These are phyloP conservation scores for Orthochromis malagaraziensis DNA, from an alignment of 2,113 vertebrate genomes.

Conservation along the genomic window DNA sequence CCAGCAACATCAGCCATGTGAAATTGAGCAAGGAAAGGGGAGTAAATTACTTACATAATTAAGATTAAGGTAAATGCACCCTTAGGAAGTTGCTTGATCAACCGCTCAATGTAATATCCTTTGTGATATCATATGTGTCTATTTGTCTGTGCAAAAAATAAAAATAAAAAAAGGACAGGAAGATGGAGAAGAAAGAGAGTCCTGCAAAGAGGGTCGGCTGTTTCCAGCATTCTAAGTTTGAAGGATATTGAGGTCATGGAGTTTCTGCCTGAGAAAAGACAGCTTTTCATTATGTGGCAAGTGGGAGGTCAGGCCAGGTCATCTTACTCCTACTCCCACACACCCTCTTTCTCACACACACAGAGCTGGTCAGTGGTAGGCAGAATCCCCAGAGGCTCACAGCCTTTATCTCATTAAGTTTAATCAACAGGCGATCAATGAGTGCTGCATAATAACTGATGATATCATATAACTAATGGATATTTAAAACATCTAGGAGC, in stretches of 20 bases:
- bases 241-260: constrained; percentile 40
- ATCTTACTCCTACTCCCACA: neutral
- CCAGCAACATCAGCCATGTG: neutral
- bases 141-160: neutral
- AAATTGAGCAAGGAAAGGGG: constrained; percentile 21
- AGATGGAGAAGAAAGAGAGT: neutral
- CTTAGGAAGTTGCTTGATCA: constrained; percentile 32
- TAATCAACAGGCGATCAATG: constrained; percentile 19
- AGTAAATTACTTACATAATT: constrained; percentile 22
- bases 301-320: neutral
- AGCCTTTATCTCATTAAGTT: constrained; percentile 11
- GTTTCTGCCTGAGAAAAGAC: neutral
- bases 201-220: neutral
- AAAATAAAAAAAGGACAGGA: neutral
- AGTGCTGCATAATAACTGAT: neutral
- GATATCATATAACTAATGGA: neutral
- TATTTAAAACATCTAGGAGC: neutral
- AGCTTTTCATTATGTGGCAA: constrained; percentile 37
- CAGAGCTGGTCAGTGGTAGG: neutral
- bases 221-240: constrained; percentile 35
- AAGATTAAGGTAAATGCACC: constrained; percentile 20
- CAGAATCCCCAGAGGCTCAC: neutral
- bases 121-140: neutral
- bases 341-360: neutral
- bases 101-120: constrained; percentile 11